Evolutionary conservation across 37 sponge, comb jelly and placozoan genomes (phyloP).

Genomic region (Hexactinellida sp.): DNA sequence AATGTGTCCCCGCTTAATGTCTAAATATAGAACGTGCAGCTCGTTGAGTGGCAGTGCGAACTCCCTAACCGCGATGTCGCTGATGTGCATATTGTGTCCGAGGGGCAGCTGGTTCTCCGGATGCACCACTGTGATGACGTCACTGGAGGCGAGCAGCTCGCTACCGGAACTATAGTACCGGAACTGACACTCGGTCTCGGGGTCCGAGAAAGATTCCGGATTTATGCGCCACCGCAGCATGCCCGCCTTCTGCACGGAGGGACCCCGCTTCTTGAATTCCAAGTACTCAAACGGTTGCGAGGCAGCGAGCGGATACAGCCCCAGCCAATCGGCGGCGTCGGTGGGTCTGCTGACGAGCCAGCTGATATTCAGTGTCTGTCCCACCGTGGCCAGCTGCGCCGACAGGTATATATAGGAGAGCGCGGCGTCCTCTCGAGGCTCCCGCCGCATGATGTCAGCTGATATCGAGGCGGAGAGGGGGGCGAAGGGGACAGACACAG

Average conservation of each 20-base stretch:
- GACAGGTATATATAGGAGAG: neutral
- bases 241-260: neutral
- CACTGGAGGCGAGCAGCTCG: neutral
- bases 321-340: neutral
- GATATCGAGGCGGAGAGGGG: neutral
- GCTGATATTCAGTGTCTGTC: conserved; percentile 4
- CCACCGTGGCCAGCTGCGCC: neutral
- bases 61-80: neutral
- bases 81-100: neutral
- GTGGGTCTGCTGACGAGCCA: neutral
- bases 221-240: neutral
- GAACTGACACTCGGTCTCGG: neutral
- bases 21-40: neutral
- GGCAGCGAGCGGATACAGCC: neutral
- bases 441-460: neutral
- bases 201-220: neutral
- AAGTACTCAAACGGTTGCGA: neutral
- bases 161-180: neutral
- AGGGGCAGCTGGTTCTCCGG: neutral
- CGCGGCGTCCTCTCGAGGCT: neutral
- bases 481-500: neutral
- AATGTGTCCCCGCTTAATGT: neutral
- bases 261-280: neutral
- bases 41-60: neutral
- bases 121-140: neutral